Percentiles rank a stretch among this genome's conserved stretches.
phyloP scores from a whole-genome alignment of 2,888 invertebrate species.

The Galerucella calmariensis region DNA sequence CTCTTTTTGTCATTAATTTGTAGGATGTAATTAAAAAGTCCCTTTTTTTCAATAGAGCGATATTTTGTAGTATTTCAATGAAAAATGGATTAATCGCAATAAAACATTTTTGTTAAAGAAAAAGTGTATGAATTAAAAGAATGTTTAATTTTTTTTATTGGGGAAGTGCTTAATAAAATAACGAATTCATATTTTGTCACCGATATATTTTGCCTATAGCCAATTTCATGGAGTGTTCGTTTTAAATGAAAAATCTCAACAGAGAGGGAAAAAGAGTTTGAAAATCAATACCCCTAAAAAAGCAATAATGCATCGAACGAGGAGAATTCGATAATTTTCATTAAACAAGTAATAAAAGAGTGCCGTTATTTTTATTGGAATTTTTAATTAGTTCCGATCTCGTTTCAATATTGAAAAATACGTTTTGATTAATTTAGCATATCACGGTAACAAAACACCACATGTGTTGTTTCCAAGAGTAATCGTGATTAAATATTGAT shows the following conservation, averaged over 20 bases:
- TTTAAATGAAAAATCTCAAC: slow-evolving; percentile 19
- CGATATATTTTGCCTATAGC: slow-evolving; percentile 5
- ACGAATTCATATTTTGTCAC: slow-evolving; percentile 17
- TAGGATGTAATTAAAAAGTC: too few species aligned
- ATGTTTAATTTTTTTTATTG: neutral
- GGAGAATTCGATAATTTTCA: slow-evolving; percentile 45
- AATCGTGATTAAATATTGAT: slow-evolving; percentile 62
- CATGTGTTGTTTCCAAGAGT: slow-evolving; percentile 57
- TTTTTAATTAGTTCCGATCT: slow-evolving; percentile 60
- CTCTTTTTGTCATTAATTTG: too few species aligned
- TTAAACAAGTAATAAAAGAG: slow-evolving; percentile 56
- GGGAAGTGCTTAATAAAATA: slow-evolving; percentile 5
- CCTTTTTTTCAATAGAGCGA: too few species aligned
- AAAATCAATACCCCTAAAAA: slow-evolving; percentile 34
- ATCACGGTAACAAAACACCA: slow-evolving; percentile 57
- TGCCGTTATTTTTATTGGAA: slow-evolving; percentile 60
- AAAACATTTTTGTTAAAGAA: too few species aligned
- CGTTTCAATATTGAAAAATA: slow-evolving; percentile 60
- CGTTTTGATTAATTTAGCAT: slow-evolving; percentile 62
- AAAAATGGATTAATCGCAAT: too few species aligned
- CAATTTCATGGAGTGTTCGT: slow-evolving; percentile 11
- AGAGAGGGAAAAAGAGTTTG: neutral
- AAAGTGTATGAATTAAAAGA: neutral
- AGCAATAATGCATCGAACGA: slow-evolving; percentile 36
- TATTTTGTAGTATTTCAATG: too few species aligned